These are phyloP conservation scores for Parthenolecanium corni DNA, from an alignment of 2,888 invertebrate genomes.

Conservation along the genomic window DNA sequence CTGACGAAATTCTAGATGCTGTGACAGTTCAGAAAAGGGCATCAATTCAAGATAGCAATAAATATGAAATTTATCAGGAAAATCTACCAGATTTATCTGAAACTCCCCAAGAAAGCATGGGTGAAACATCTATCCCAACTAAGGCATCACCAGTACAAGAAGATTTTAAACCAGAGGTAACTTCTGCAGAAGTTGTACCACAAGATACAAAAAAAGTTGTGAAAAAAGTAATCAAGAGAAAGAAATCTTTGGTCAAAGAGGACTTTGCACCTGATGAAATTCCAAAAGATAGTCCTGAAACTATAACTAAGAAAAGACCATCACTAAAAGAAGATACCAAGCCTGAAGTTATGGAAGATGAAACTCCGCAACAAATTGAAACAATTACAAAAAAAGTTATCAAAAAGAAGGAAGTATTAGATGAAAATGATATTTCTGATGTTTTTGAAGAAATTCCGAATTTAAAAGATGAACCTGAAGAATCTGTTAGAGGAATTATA, in stretches of 20 bases:
- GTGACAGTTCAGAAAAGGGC: not conserved
- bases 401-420: too few species aligned
- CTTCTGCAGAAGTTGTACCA: not conserved
- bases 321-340: slow-evolving; percentile 35
- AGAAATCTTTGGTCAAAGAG: slow-evolving; percentile 29
- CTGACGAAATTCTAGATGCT: slow-evolving; percentile 40
- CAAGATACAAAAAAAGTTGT: too few species aligned
- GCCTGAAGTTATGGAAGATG: not conserved
- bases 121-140: too few species aligned
- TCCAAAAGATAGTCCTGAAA: slow-evolving; percentile 32
- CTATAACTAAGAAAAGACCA: slow-evolving; percentile 32
- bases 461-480: not conserved
- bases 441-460: too few species aligned
- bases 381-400: too few species aligned
- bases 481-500: not conserved
- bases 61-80: not conserved
- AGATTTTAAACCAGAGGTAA: not conserved
- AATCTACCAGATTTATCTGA: not conserved
- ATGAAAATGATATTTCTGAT: too few species aligned
- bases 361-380: too few species aligned
- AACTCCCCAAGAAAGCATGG: not conserved
- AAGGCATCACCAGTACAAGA: not conserved
- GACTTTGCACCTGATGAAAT: slow-evolving; percentile 34
- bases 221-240: not conserved
- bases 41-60: not conserved